Percentiles rank a stretch among this genome's conserved stretches.
Evolutionary conservation across 2,113 vertebrate species (phyloP).

Genomic region (Nothoprocta perdicaria): DNA sequence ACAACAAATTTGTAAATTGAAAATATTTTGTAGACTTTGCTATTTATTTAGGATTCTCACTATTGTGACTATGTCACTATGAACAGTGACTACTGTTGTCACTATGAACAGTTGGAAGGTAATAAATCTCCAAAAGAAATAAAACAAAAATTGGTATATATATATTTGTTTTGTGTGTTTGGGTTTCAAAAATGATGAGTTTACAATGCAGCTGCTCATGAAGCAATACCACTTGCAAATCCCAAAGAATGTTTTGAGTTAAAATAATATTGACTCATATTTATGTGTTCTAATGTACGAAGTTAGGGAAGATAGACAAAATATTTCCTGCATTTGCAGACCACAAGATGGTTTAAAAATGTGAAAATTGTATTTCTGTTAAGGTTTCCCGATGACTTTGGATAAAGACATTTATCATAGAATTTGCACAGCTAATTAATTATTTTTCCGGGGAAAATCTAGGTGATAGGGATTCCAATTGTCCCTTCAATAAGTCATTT

Average conservation of each 20-base stretch:
- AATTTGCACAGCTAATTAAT: background rate
- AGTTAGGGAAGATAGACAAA: background rate
- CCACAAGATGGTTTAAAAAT: background rate
- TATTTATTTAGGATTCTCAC: background rate
- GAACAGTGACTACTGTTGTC: background rate
- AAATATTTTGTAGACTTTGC: conserved; percentile 24
- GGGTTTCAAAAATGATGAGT: background rate
- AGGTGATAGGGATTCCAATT: background rate
- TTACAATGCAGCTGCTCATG: background rate
- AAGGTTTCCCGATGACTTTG: background rate
- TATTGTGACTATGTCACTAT: background rate
- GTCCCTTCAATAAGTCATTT: background rate
- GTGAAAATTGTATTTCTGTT: background rate
- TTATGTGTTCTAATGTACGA: background rate
- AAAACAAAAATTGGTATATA: background rate
- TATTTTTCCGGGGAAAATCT: background rate
- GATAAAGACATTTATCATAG: background rate
- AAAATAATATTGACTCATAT: background rate
- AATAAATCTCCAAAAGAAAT: background rate
- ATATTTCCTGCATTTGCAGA: background rate
- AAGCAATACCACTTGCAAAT: too few species aligned
- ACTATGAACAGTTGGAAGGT: background rate
- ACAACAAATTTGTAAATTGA: conserved; percentile 22
- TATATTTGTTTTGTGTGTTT: background rate
- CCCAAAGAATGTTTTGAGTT: background rate